A percentile compares a stretch with the other conserved stretches of the same genome.
These are phyloP conservation scores for Chloebia gouldiae DNA, from an alignment of 2,113 vertebrate genomes.

Conservation along the genomic window DNA sequence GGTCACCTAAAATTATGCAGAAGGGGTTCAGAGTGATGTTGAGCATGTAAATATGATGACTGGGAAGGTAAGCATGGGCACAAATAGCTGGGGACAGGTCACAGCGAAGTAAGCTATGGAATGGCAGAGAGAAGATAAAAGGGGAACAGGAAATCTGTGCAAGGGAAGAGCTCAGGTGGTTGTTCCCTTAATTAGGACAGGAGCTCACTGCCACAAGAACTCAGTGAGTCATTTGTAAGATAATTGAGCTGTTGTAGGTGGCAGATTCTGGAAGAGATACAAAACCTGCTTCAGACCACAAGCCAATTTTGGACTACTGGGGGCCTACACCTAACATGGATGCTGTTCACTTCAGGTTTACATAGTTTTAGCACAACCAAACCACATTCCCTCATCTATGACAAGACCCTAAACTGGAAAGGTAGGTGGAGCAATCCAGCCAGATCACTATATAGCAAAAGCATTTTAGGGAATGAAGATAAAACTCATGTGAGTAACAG, in stretches of 20 bases:
- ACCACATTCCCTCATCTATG: neutral
- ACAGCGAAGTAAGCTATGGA: neutral
- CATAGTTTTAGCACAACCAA: neutral
- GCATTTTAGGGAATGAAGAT: neutral
- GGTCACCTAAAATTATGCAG: neutral
- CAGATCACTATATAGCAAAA: neutral
- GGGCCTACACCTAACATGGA: neutral
- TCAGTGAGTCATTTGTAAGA: slow-evolving; percentile 42
- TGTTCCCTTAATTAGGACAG: slow-evolving; percentile 19
- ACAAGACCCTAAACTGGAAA: neutral
- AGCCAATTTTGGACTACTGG: neutral
- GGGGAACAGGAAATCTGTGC: neutral
- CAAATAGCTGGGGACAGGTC: neutral
- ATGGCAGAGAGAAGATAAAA: neutral
- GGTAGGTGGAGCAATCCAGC: neutral
- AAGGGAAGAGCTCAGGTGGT: neutral
- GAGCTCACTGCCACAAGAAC: slow-evolving; percentile 32
- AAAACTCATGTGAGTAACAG: slow-evolving; percentile 24
- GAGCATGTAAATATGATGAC: neutral
- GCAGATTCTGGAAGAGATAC: slow-evolving; percentile 35
- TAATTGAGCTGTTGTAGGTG: slow-evolving; percentile 55
- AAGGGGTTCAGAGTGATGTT: neutral
- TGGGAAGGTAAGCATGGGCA: neutral
- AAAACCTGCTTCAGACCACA: slow-evolving; percentile 32
- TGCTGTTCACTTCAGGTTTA: neutral